phyloP scores from a whole-genome alignment of 2,113 vertebrate species.

The Siphamia tubifer region DNA sequence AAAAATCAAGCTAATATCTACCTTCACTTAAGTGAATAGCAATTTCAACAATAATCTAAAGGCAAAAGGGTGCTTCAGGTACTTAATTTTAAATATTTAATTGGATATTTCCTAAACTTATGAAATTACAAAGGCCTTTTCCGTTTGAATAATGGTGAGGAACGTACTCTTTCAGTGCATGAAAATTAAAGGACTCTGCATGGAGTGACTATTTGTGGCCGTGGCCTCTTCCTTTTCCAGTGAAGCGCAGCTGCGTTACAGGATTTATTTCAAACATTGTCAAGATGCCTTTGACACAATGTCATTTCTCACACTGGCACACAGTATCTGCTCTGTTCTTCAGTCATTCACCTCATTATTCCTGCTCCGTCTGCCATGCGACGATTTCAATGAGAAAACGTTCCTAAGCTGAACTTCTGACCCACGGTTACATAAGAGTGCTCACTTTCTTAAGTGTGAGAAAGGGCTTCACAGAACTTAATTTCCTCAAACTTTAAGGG shows the following conservation, averaged over 20 bases:
- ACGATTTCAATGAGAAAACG: constrained; percentile 23
- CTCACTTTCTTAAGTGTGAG: constrained; percentile 13
- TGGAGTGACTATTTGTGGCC: constrained; percentile 3
- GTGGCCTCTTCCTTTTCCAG: constrained; percentile 14
- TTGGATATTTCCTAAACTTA: neutral
- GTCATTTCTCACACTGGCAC: constrained; percentile 45
- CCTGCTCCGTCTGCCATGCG: constrained; percentile 44
- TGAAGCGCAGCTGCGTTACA: constrained; percentile 34
- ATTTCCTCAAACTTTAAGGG: constrained; percentile 11
- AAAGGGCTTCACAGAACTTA: neutral
- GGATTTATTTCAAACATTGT: constrained; percentile 62
- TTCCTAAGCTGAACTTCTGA: constrained; percentile 44
- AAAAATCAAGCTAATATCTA: too few relatives aligned
- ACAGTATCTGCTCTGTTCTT: constrained; percentile 41
- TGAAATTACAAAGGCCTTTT: neutral
- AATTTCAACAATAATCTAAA: too few relatives aligned
- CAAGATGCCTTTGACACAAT: constrained; percentile 50
- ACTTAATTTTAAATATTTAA: too few relatives aligned
- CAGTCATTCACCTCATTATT: constrained; percentile 22
- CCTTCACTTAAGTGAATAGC: too few relatives aligned
- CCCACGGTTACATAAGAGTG: constrained; percentile 23
- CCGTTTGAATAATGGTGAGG: constrained; percentile 2
- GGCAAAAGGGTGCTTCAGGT: too few relatives aligned
- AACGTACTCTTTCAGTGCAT: constrained; percentile 14
- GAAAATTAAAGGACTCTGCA: neutral